Percentiles rank a stretch among this genome's conserved stretches.
Conservation (phyloP, 2,888 invertebrate genomes). For the Halictus ligatus region DNA sequence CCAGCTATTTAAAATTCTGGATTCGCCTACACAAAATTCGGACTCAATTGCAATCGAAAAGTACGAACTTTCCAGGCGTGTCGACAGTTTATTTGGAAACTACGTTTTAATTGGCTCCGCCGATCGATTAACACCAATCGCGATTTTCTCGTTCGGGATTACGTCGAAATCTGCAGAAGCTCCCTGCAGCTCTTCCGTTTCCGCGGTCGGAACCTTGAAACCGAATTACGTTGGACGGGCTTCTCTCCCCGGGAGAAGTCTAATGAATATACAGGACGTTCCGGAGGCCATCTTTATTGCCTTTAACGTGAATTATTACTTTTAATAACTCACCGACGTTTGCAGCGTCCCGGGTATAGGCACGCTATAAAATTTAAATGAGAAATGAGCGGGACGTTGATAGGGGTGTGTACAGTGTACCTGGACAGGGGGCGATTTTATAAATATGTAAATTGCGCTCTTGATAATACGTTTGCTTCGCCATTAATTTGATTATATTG, state of each 20-base stretch:
- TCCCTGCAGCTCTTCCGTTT: not conserved
- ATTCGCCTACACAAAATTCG: too few species aligned
- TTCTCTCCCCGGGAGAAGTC: not conserved
- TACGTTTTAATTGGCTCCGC: not conserved
- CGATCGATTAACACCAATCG: not conserved
- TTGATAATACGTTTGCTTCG: too few species aligned
- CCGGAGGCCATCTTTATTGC: not conserved
- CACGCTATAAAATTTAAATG: slow-evolving; percentile 21
- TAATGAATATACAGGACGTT: slow-evolving; percentile 9
- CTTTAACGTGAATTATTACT: slow-evolving; percentile 16
- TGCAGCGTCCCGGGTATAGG: not conserved
- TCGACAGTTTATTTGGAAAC: not conserved
- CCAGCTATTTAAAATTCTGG: too few species aligned
- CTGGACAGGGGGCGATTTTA: not conserved
- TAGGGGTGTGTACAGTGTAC: not conserved
- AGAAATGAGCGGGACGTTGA: not conserved
- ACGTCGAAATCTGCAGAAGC: not conserved
- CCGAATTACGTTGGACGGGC: not conserved
- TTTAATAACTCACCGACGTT: slow-evolving; percentile 15
- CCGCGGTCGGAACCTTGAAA: not conserved
- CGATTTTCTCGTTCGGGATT: slow-evolving; percentile 1
- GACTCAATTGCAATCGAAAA: too few species aligned
- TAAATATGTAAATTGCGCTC: not conserved
- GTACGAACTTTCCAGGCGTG: not conserved
- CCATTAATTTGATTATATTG: too few species aligned